Conservation (phyloP, 2,888 invertebrate genomes). For the Ochropacha duplaris region DNA sequence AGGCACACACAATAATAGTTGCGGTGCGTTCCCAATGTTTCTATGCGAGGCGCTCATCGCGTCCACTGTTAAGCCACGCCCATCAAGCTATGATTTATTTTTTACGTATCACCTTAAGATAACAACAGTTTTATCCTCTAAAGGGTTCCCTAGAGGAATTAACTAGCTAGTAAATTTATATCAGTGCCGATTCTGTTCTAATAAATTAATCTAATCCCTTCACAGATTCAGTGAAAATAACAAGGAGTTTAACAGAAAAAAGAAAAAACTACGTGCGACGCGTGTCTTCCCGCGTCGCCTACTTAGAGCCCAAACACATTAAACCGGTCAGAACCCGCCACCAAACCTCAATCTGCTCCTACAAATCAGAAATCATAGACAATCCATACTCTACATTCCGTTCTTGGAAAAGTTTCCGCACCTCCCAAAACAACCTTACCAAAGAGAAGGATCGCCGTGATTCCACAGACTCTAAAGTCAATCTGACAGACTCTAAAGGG, state of each 20-base stretch:
- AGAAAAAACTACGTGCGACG: conserved; percentile 86
- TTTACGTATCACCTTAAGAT: too few species aligned
- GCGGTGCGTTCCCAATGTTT: too few species aligned
- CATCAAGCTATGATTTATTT: too few species aligned
- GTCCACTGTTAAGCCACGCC: too few species aligned
- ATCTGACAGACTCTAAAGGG: conserved; percentile 60
- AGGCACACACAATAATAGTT: too few species aligned
- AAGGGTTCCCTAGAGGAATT: too few species aligned
- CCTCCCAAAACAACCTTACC: conserved; percentile 61
- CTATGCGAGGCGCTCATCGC: too few species aligned
- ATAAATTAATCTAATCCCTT: too few species aligned
- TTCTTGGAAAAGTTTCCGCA: conserved; percentile 75
- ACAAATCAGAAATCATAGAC: conserved; percentile 61
- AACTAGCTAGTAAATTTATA: too few species aligned
- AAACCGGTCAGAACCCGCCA: conserved; percentile 54
- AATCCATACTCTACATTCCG: conserved; percentile 72
- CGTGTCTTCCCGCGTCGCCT: conserved; percentile 83
- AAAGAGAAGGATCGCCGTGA: conserved; percentile 46
- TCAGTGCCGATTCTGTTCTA: too few species aligned
- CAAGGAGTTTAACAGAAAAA: conserved; percentile 83
- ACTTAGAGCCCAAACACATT: conserved; percentile 60
- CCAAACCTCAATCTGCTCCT: conserved; percentile 70
- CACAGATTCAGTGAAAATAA: conserved; percentile 68
- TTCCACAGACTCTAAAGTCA: conserved; percentile 57
- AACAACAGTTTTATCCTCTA: too few species aligned